Base-by-base conservation (phyloP, 2,888 invertebrate genomes). In the Drosophila stalkeri region DNA sequence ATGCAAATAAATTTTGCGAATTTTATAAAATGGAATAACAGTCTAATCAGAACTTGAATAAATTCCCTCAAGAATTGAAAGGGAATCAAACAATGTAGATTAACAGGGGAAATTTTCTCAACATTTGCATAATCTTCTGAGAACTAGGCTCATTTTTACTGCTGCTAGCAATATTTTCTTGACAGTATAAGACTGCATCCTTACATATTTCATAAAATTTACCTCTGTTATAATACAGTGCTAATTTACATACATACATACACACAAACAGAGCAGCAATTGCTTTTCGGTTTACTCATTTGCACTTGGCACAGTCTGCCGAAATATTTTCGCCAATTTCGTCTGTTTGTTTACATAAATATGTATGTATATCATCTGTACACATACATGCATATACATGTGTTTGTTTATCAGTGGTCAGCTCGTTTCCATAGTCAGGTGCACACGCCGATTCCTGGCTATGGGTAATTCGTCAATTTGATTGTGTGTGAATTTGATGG, bases 291-390 rank as follows among this genome's bases (percentile, higher is more conserved):
- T 74, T 82, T 64, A 54, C 71, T 73, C 71, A 84, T 86, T 87
- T 84, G 76, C 82, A 87, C 87, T 84, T 84, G 84, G 85, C 85
- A 84, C 85, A 84, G 56, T 89, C 89, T 76, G 69, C 55, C 71
- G 60, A 75, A 68, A 64, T 72, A 52, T 68, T 63, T 68, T 73
- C 44, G 68, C 54, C 66, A 56, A 69, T 82, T 76, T 72, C 3
- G 51, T 51, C 20, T 62, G 56, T 65, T 78, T 76, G 80, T 75
- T 80, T 80, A 80, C 71, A 56, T 43, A 77, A 1, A 18, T 33
- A 51, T 39, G 8, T 44, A 49, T 62, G 47, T 20, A 14, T 35
- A 1, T 35, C 4, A 1, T 35, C 4, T 16, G 8, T 39, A 33
- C 33, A 16, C 37, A 23, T 9, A 9, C 16, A 9, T 3, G 2